Conservation (phyloP, 1,140 invertebrate genomes). For the Acyrthosiphon pisum region DNA sequence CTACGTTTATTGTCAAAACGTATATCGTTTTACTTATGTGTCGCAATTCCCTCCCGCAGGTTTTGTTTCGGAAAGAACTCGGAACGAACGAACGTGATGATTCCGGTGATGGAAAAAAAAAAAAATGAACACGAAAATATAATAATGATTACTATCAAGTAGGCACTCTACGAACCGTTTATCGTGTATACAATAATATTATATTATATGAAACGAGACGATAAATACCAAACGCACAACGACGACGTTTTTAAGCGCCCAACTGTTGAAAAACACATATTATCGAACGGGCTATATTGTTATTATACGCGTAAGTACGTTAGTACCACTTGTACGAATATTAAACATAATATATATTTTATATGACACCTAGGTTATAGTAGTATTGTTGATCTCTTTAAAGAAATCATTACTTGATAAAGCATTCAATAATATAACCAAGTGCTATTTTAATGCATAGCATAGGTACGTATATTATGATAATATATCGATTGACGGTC, state of each 20-base stretch:
- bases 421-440: not conserved
- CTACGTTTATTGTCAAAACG: not conserved
- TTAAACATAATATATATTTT: not conserved
- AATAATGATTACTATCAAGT: not conserved
- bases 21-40: not conserved
- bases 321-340: not conserved
- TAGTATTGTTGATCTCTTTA: not conserved
- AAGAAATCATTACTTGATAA: not conserved
- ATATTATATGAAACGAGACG: not conserved
- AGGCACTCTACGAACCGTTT: not conserved
- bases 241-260: slow-evolving; percentile 3
- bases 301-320: not conserved
- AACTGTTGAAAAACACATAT: not conserved
- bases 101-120: not conserved
- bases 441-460: not conserved
- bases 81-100: not conserved
- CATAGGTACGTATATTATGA: not conserved
- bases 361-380: not conserved
- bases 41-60: not conserved
- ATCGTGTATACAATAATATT: not conserved
- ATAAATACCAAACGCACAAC: not conserved
- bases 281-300: not conserved
- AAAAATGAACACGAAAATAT: not conserved
- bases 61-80: not conserved
- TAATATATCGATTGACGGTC: not conserved